A percentile compares a stretch with the other conserved stretches of the same genome.
These are phyloP conservation scores for Ciconia nigra DNA, from an alignment of 2,797 vertebrate genomes.

Conservation along the genomic window DNA sequence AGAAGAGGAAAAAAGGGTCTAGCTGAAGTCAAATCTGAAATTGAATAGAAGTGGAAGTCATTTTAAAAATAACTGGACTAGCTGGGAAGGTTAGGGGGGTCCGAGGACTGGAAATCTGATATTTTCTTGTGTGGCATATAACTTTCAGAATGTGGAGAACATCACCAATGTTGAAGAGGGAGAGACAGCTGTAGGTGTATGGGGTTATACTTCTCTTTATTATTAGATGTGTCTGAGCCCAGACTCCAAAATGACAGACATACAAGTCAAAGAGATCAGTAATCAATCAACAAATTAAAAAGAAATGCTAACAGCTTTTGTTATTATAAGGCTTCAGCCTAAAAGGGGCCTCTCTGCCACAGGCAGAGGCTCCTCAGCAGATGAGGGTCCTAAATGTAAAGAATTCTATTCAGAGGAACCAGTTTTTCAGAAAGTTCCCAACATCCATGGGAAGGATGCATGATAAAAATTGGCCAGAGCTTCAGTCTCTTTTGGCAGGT, in stretches of 20 bases:
- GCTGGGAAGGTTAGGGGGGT: background rate
- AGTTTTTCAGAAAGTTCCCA: background rate
- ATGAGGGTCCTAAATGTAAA: background rate
- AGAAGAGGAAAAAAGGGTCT: background rate
- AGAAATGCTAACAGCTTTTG: background rate
- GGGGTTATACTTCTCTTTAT: background rate
- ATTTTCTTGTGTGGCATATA: background rate
- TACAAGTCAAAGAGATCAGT: background rate
- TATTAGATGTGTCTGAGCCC: background rate
- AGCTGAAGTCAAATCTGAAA: background rate
- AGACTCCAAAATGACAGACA: background rate
- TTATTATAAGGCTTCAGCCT: background rate
- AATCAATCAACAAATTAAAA: background rate
- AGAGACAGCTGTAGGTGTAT: background rate
- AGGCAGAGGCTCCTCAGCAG: background rate
- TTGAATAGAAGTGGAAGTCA: background rate
- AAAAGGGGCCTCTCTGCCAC: background rate
- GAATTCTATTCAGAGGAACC: background rate
- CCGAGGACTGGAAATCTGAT: background rate
- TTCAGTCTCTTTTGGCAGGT: background rate
- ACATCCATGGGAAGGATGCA: background rate
- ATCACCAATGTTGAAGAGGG: background rate
- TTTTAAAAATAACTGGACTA: background rate
- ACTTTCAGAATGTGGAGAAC: background rate
- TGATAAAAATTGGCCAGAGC: background rate